Conservation (phyloP, 1,140 invertebrate species). For the Drosophila prosaltans region DNA sequence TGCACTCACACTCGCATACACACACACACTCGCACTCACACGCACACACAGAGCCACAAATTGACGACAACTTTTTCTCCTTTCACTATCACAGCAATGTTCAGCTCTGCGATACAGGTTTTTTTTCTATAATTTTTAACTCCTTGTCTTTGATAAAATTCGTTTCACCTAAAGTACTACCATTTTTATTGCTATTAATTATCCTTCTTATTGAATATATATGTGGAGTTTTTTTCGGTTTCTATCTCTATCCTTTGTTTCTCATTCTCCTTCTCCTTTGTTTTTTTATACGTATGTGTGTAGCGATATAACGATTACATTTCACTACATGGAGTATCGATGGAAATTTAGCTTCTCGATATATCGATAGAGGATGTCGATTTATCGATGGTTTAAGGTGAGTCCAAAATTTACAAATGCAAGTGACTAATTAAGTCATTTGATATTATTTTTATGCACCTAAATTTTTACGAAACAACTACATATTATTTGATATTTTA, state of each 20-base stretch:
- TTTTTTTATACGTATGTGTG: constrained; percentile 79
- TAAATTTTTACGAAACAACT: too few relatives aligned
- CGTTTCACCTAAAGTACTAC: constrained; percentile 16
- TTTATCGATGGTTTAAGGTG: too few relatives aligned
- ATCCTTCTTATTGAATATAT: constrained; percentile 65
- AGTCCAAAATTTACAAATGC: too few relatives aligned
- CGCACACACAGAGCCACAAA: constrained; percentile 41
- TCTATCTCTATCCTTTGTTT: constrained; percentile 77
- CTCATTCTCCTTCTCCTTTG: constrained; percentile 79
- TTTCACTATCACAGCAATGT: constrained; percentile 43
- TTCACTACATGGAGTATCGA: constrained; percentile 2
- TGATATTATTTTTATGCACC: too few relatives aligned
- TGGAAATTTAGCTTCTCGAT: too few relatives aligned
- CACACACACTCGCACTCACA: constrained; percentile 40
- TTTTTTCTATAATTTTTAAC: not conserved
- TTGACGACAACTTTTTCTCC: constrained; percentile 60
- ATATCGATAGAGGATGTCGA: too few relatives aligned
- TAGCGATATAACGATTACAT: constrained; percentile 41
- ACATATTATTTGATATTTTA: too few relatives aligned
- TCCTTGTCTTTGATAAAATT: constrained; percentile 25
- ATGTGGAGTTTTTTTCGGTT: constrained; percentile 74
- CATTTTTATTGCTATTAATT: constrained; percentile 61
- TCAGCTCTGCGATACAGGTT: constrained; percentile 15
- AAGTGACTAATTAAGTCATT: too few relatives aligned
- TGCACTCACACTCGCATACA: constrained; percentile 60